These are phyloP conservation scores for Drosophila neocordata DNA, from an alignment of 1,140 invertebrate species.

Conservation along the genomic window DNA sequence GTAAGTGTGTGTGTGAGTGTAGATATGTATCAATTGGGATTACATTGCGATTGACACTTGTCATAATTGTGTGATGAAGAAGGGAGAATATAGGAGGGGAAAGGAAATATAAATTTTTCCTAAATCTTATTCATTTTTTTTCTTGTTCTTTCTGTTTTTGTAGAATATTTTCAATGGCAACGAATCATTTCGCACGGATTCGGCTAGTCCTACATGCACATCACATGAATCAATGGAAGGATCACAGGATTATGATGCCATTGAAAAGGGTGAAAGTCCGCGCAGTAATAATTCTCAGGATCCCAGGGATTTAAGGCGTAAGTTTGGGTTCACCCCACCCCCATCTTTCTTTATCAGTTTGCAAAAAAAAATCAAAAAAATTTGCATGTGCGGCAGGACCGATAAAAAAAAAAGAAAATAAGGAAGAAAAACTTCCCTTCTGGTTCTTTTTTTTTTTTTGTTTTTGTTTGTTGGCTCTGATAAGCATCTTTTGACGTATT, in stretches of 20 bases:
- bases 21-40: conserved; percentile 1
- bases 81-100: too few relatives aligned
- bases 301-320: conserved; percentile 83
- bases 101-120: background rate
- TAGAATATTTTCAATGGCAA: conserved; percentile 82
- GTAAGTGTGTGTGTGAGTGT: background rate
- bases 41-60: conserved; percentile 66
- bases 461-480: conserved; percentile 37
- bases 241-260: conserved; percentile 82
- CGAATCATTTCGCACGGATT: conserved; percentile 83
- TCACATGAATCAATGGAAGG: conserved; percentile 82
- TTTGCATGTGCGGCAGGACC: conserved; percentile 47
- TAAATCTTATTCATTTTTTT: conserved; percentile 27
- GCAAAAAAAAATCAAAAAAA: conserved; percentile 62
- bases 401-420: conserved; percentile 27
- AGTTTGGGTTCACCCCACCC: conserved; percentile 44
- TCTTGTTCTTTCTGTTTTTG: conserved; percentile 29
- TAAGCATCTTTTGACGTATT: conserved; percentile 71
- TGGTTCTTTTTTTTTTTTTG: conserved; percentile 38
- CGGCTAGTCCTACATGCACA: conserved; percentile 82
- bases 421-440: conserved; percentile 12
- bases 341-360: conserved; percentile 17
- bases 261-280: conserved; percentile 83
- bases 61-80: conserved; percentile 54
- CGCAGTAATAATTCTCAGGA: conserved; percentile 82